A percentile compares a stretch with the other conserved stretches of the same genome.
Conservation (phyloP, 2,888 invertebrate species). For the Rhabditophanes sp. region DNA sequence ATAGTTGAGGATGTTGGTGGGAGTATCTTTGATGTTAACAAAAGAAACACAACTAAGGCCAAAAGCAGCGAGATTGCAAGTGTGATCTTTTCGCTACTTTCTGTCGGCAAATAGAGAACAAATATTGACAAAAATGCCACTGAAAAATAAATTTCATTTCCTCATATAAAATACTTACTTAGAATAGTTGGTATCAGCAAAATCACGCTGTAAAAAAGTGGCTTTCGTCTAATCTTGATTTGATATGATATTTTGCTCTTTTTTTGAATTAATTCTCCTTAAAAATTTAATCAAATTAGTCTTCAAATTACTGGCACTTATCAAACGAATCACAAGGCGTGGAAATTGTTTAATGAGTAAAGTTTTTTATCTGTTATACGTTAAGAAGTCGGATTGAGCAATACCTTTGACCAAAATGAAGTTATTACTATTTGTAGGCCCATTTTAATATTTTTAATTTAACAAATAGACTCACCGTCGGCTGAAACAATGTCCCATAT, state of each 20-base stretch:
- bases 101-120: conserved; percentile 93
- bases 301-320: too few species aligned
- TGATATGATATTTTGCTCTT: conserved; percentile 45
- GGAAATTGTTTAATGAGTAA: too few species aligned
- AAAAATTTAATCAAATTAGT: too few species aligned
- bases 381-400: too few species aligned
- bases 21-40: conserved; percentile 73
- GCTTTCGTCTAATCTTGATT: conserved; percentile 54
- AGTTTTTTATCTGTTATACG: too few species aligned
- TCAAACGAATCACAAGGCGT: too few species aligned
- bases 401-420: too few species aligned
- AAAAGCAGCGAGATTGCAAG: conserved; percentile 90
- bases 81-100: conserved; percentile 80
- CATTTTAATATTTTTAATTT: too few species aligned
- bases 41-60: conserved; percentile 93
- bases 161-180: conserved; percentile 61
- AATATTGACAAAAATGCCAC: conserved; percentile 73
- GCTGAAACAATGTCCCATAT: conserved; percentile 90
- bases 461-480: too few species aligned
- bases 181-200: conserved; percentile 93
- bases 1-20: conserved; percentile 63
- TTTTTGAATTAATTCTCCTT: conserved; percentile 49
- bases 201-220: conserved; percentile 96
- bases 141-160: not conserved
- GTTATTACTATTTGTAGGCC: too few species aligned